Base-by-base conservation (phyloP, 1,140 invertebrate species). In the Maniola jurtina region DNA sequence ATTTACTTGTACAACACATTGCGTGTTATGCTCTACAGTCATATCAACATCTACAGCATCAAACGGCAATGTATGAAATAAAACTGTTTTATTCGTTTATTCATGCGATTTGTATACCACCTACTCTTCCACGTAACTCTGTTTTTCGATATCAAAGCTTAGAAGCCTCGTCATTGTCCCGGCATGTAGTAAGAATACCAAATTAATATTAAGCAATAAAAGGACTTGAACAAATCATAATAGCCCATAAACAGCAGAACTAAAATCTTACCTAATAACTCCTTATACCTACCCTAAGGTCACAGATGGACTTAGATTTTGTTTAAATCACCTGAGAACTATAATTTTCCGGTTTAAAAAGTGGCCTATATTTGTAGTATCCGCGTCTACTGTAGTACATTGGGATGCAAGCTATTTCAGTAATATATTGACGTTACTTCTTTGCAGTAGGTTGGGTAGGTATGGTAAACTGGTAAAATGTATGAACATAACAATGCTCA, bases 171-270 rank as follows among this genome's bases (percentile, higher is more conserved):
- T 50, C 14, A 45, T 71, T 73, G 60, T 62, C 73, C 67, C 71
- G 52, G 56, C 71, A 61, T 73, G 68, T 40, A 57, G 68, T 69
- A 71, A 73, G 71, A 68, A 52, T 62, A 62, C 61, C 66, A 68
- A 73, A 62, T 67, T 65, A 71, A 56, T 62, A 34, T 58, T 52
- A 33, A 66, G 62, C 50, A 59, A 68, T 72, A 75, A 76, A 70
- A 64, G 54, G 36, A 47, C 54, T 40, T 65, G 45, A 59, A 33
- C 40, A 34, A 25, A 56, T 42, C 14, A 55, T 56, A 15, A 42
- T 42, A 52, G 9, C 13, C 13, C 42, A 45, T 45, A 11, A n/a
- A 45, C 48, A 16, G 16, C 25, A 9, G 6, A 52, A 16, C 14
- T 52, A 52, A 25, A 16, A 42, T 5, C 13, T 9, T 52, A 52